Base-by-base conservation (phyloP, 1,140 invertebrate genomes). In the Heliothis subflexa region DNA sequence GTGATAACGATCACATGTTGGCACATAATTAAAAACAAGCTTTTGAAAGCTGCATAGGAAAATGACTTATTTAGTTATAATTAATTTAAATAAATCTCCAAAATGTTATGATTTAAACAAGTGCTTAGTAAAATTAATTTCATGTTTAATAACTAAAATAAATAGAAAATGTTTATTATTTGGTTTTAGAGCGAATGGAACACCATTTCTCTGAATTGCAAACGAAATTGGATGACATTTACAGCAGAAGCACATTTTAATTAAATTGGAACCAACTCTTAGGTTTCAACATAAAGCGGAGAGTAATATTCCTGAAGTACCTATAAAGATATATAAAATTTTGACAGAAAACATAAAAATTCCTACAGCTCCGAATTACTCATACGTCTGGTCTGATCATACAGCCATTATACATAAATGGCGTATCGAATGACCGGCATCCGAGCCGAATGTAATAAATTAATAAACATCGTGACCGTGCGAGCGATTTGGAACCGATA, bases 401-500 rank as follows among this genome's bases (percentile, higher is more conserved):
- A 45, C 13, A 62, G 57, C 57, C 21, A 61, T 62, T 61, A 61
- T 49, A 61, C 45, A 50, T 62, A 75, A 75, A 50, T n/a, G 74
- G 47, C 61, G 74, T 66, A 64, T 76, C 74, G 74, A 76, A 76
- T 55, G 49, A 28, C 72, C 74, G 62, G 62, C 61, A 66, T 66
- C 61, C 61, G 49, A 68, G 16, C 18, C 74, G 62, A 68, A 68
- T 75, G 74, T 77, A 68, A 77, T 77, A 77, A 77, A 77, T 77
- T 77, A 77, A 77, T 77, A 66, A 77, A 77, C 61, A 68, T 77
- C 61, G 74, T 68, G 74, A 54, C 62, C 62, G 49, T 54, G 25
- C 45, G 50, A 66, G 28, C 62, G 14, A 77, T 62, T 62, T 52
- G 59, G 59, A 45, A 33, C 28, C 74, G 61, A 76, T 76, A 64